A percentile compares a stretch with the other conserved stretches of the same genome.
Conservation (phyloP, 2,888 invertebrate genomes). For the Cephus rjabovi region DNA sequence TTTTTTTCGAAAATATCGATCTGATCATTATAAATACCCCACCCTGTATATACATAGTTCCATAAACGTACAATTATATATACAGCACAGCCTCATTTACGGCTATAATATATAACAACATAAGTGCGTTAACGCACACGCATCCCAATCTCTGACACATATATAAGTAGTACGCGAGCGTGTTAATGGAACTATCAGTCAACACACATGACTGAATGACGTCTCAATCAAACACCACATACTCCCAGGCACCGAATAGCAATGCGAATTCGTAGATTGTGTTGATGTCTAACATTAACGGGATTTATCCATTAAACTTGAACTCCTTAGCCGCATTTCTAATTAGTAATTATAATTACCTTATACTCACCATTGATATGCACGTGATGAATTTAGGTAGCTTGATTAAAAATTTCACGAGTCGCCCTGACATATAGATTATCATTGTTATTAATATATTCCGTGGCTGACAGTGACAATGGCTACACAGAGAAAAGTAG, state of each 20-base stretch:
- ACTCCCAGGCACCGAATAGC: neutral
- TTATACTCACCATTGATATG: no score
- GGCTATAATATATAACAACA: neutral
- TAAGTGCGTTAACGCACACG: neutral
- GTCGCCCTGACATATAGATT: neutral
- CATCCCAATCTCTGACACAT: neutral
- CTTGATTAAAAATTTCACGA: neutral
- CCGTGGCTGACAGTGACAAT: no score
- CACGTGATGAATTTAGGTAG: neutral
- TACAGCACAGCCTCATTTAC: neutral
- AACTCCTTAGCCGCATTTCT: neutral
- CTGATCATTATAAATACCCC: no score
- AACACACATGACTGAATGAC: conserved; percentile 52
- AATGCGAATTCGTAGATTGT: neutral
- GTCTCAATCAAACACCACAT: conserved; percentile 54
- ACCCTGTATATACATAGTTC: no score
- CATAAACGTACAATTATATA: neutral
- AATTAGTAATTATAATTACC: neutral
- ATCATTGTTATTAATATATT: no score
- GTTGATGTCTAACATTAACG: neutral
- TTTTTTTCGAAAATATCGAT: no score
- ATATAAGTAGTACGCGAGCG: conserved; percentile 40
- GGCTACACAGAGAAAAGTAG: no score
- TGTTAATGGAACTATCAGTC: conserved; percentile 59
- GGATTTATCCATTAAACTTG: neutral